Conservation (phyloP, 1,140 invertebrate species). For the Euwallacea fornicatus region DNA sequence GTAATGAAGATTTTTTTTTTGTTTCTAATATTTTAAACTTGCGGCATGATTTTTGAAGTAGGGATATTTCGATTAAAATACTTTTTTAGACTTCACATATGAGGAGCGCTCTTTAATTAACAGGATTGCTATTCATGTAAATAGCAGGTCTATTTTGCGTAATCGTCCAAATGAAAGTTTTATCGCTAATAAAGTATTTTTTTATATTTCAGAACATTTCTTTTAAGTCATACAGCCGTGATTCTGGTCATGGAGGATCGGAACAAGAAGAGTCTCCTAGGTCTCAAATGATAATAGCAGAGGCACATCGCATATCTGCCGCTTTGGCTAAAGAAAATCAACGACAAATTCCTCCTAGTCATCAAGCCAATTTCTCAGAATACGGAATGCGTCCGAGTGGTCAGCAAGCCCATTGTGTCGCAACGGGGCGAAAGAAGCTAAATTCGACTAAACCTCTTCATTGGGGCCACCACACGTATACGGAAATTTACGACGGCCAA, state of each 20-base stretch:
- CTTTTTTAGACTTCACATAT: background rate
- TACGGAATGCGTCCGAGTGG: constrained; percentile 39
- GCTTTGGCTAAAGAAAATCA: constrained; percentile 47
- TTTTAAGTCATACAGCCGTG: constrained; percentile 69
- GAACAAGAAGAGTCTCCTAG: constrained; percentile 67
- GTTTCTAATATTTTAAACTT: too few species aligned
- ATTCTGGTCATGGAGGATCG: constrained; percentile 65
- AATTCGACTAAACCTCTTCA: constrained; percentile 52
- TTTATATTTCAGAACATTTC: constrained; percentile 65
- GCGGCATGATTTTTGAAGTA: too few species aligned
- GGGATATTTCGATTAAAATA: too few species aligned
- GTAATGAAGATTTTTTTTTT: too few species aligned
- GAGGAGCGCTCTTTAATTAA: background rate
- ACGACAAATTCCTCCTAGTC: constrained; percentile 45
- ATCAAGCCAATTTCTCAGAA: constrained; percentile 43
- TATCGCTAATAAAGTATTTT: background rate
- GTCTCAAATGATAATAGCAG: constrained; percentile 57
- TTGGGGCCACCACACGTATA: constrained; percentile 66
- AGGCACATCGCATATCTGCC: constrained; percentile 47
- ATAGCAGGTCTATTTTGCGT: too few species aligned
- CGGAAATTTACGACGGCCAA: constrained; percentile 62
- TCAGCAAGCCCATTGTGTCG: constrained; percentile 38
- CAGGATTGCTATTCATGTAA: too few species aligned
- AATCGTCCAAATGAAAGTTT: too few species aligned
- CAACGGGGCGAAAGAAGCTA: constrained; percentile 49